Evolutionary conservation across 2,888 invertebrate genomes (phyloP), one percentile per base, ranked within the genome.

Genomic region (Epistrophella euchroma): DNA sequence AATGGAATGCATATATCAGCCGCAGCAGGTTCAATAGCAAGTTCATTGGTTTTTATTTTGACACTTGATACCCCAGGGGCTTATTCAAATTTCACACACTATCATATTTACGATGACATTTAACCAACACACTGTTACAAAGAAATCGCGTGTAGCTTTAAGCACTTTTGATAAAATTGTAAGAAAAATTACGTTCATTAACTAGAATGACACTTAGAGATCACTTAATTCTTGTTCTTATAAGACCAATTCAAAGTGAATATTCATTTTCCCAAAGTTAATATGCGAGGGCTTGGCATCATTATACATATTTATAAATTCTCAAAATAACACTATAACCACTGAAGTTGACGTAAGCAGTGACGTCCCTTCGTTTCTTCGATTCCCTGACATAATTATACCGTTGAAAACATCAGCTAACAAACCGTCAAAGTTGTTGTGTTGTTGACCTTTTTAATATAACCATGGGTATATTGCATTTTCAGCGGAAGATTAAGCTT

Each of bases 31-130:
- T 86, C 86, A 86, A 86, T 86, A 82, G 77, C 86, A 86, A 86
- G 86, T 86, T 86, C 86, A 82, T 86, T 82, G 82, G 82, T 82
- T 86, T 78, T 78, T 70, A 77, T 78, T 73, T 78, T 86, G 82
- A 78, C 77, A 86, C 86, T 66, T 70, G 78, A 86, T 86, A 70
- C 62, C 35, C 62, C 40, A 40, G 52, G 40, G 72, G 72, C 72
- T 62, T 85, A 85, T 85, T 85, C 81, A 85, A 76, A 85, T 85
- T 85, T 85, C 85, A 77, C 81, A 77, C 43, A 50, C 37, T 40
- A 47, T 37, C 50, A 60, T 32, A 37, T 58, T 22, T 15, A 45
- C 25, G 40, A 60, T 62, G 35, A 50, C 60, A 73, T 37, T 73
- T 35, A n/a, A 25, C 15, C 2, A 6, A 37, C n/a, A 68, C 35